Evolutionary conservation across 2,113 vertebrate species (phyloP), one percentile per base, ranked within the genome.

Genomic region (Drymodes brunneopygia): DNA sequence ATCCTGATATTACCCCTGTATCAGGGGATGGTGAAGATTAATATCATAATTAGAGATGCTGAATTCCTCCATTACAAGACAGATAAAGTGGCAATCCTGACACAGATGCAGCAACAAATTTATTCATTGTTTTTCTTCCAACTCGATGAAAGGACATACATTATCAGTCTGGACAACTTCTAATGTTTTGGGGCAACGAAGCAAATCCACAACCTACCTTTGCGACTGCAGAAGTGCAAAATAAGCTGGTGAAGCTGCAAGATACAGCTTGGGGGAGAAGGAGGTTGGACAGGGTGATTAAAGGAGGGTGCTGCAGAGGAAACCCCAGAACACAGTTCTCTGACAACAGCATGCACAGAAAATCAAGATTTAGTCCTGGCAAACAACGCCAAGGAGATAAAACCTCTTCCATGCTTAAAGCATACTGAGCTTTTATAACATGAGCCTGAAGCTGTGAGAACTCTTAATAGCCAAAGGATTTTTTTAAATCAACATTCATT

Each of bases 1-100:
- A 77, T 92, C 62, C 67, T 85, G 78, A 64, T 86, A 78, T 78
- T 88, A 95, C 56, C 92, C 72, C 29, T 94, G 78, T 83, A 82
- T 94, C 87, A 94, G 80, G 86, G 54, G 65, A 83, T 86, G 94
- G 87, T 71, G 72, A 97, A 97, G 93, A 97, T 96, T 95, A 97
- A 96, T 97, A 93, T 51, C 45, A 8, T 90, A 96, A 97, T 97
- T 92, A 96, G 70, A 94, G 88, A 95, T 50, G 54, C 40, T 77
- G 71, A 74, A 75, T 33, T 86, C 28, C 92, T 92, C 86, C 54
- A 66, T 48, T 86, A 65, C 36, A 87, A 95, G 84, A 72, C 38
- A 88, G 83, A 92, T 69, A 91, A 47, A 80, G 70, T 3, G 21
- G 70, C 51, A 84, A 40, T 19, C 64, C 28, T 78, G 65, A 48